Base-by-base conservation (phyloP, 92 coral and sea anemone species). In the Nematostella vectensis region DNA sequence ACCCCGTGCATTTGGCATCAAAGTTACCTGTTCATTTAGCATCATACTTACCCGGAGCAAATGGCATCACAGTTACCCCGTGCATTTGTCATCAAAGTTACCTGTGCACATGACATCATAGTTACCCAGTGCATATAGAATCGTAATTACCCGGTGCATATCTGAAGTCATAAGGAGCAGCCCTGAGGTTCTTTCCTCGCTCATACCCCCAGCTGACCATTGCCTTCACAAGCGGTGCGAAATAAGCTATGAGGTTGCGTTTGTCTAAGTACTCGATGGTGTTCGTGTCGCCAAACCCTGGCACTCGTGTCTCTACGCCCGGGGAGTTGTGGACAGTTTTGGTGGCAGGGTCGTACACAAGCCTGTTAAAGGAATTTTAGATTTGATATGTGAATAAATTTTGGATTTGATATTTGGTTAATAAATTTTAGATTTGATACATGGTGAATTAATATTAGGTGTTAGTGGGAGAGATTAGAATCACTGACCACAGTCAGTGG, bases 81-180 rank as follows among this genome's bases (percentile, higher is more conserved):
- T n/a, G n/a, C n/a, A n/a, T n/a, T n/a, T n/a, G n/a, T n/a, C n/a
- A n/a, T n/a, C n/a, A n/a, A n/a, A n/a, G n/a, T n/a, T n/a, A n/a
- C n/a, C n/a, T n/a, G n/a, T n/a, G n/a, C n/a, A n/a, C n/a, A n/a
- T n/a, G n/a, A n/a, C n/a, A n/a, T n/a, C n/a, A n/a, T n/a, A n/a
- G n/a, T n/a, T n/a, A n/a, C n/a, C n/a, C n/a, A n/a, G n/a, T n/a
- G n/a, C n/a, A n/a, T n/a, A n/a, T n/a, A n/a, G n/a, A n/a, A n/a
- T n/a, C n/a, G n/a, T n/a, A n/a, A n/a, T 62, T 64, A 84, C 94
- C 94, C 9, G 87, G 87, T 44, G 83, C 87, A 50, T 70, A 70
- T 55, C 94, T 63, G 61, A 79, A 84, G 80, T 84, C 94, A 62
- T 79, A 80, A 24, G 94, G 94, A 43, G 94, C 88, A 11, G 83